A percentile compares a stretch with the other conserved stretches of the same genome.
Conservation (phyloP, 2,113 vertebrate species). For the Xenopus borealis region DNA sequence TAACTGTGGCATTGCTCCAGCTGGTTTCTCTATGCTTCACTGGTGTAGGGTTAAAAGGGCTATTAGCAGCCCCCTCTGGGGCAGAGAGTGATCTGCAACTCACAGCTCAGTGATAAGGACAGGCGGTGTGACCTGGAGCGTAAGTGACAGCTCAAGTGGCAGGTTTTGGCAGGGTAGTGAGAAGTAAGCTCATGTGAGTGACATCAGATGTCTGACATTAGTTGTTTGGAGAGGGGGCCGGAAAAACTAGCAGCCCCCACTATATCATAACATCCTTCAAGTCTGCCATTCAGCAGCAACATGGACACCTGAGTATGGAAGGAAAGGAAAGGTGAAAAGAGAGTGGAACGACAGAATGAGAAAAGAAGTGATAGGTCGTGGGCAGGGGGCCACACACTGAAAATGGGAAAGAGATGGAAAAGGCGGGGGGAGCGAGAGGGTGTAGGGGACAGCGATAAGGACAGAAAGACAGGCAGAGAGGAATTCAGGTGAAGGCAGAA, state of each 20-base stretch:
- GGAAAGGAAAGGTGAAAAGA: not conserved
- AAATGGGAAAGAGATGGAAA: not conserved
- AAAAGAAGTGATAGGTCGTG: not conserved
- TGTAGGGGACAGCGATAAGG: not conserved
- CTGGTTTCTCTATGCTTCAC: too few species aligned
- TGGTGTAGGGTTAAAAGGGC: not conserved
- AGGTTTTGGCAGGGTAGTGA: slow-evolving; percentile 31
- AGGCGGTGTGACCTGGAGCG: slow-evolving; percentile 20
- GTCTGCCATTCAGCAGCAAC: slow-evolving; percentile 2
- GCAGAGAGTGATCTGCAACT: not conserved
- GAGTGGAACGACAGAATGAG: not conserved
- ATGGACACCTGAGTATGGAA: not conserved
- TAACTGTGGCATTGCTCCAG: not conserved
- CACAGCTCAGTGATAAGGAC: slow-evolving; percentile 18
- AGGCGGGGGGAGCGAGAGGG: not conserved
- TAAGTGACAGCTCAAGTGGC: slow-evolving; percentile 23
- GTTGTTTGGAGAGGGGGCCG: too few species aligned
- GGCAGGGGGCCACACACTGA: not conserved
- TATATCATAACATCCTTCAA: not conserved
- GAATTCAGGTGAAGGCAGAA: slow-evolving; percentile 7
- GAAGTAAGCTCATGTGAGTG: slow-evolving; percentile 28
- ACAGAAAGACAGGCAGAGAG: not conserved
- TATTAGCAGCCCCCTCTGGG: too few species aligned
- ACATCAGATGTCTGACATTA: not conserved
- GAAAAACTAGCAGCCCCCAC: not conserved